Evolutionary conservation across 2,888 invertebrate genomes (phyloP), one percentile per base, ranked within the genome.

Genomic region (Cybosia mesomella): DNA sequence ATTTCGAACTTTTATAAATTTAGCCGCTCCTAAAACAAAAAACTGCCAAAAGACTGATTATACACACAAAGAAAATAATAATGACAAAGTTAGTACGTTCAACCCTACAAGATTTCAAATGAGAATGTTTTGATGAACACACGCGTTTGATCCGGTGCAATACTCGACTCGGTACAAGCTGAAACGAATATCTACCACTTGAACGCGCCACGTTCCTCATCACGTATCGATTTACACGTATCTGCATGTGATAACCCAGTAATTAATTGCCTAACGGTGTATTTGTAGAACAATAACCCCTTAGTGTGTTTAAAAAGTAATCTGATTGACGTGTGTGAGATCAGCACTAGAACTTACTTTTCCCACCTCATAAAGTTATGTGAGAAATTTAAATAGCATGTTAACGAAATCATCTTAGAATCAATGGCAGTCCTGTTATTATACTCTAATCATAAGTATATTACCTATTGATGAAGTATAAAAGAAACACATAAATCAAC

Each of bases 101-200:
- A 91, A 72, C 91, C 91, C 91, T 90, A 76, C 2, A 54, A 21
- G 54, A 64, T 67, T 65, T 74, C 73, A 82, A 83, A 86, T 78
- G 81, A 75, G 85, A 87, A 88, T 90, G 87, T 90, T 91, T 89
- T 91, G 89, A 92, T 90, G 90, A 92, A 91, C 92, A 90, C 91
- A 90, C 91, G 89, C 91, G 86, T 84, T 80, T 83, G 83, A 85
- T 87, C 85, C 88, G 83, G 82, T 84, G 85, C 85, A 85, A 81
- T 86, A 86, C 83, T 85, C 80, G 77, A 80, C 75, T 70, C 75
- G 76, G 73, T 73, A 75, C 70, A 72, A 68, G 69, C 82, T 79
- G 85, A 84, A 88, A 88, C 88, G 86, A 87, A 91, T 89, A 87
- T 87, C 83, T 86, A 87, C 84, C 91, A 91, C 91, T 92, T 89